Conservation (phyloP, 1,140 invertebrate species). For the Aricia agestis region DNA sequence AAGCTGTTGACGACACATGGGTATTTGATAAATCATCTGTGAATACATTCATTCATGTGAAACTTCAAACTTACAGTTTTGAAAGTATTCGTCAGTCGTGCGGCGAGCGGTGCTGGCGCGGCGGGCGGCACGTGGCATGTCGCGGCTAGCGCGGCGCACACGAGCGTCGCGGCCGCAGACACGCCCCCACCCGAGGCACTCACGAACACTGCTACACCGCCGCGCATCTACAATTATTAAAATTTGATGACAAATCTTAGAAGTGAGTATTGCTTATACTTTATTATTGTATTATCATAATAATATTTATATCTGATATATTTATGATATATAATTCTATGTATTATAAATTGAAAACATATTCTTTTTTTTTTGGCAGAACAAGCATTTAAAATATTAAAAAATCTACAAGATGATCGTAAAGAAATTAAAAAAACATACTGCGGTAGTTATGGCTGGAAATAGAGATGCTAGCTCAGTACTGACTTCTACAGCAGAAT, state of each 20-base stretch:
- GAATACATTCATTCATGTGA: too few species aligned
- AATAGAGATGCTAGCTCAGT: conserved; percentile 48
- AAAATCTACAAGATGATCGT: background rate
- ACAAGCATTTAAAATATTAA: too few species aligned
- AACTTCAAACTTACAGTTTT: conserved; percentile 26
- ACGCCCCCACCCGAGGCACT: conserved; percentile 50
- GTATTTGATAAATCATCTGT: too few species aligned
- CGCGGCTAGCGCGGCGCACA: conserved; percentile 41
- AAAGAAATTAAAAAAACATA: conserved; percentile 11
- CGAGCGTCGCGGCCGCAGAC: conserved; percentile 46
- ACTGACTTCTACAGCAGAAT: conserved; percentile 53
- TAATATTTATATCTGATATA: too few species aligned
- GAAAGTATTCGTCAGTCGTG: conserved; percentile 14
- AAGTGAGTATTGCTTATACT: too few species aligned
- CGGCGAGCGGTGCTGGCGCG: conserved; percentile 31
- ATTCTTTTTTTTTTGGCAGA: too few species aligned
- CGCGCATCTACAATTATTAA: conserved; percentile 33
- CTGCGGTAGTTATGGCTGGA: conserved; percentile 36
- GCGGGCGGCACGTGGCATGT: conserved; percentile 30
- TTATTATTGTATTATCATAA: too few species aligned
- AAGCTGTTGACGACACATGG: conserved; percentile 9
- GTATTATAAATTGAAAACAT: too few species aligned
- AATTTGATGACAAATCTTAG: background rate
- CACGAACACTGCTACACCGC: conserved; percentile 44
- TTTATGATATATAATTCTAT: too few species aligned